Conservation (phyloP, 2,888 invertebrate genomes). For the Xestobium rufovillosum region DNA sequence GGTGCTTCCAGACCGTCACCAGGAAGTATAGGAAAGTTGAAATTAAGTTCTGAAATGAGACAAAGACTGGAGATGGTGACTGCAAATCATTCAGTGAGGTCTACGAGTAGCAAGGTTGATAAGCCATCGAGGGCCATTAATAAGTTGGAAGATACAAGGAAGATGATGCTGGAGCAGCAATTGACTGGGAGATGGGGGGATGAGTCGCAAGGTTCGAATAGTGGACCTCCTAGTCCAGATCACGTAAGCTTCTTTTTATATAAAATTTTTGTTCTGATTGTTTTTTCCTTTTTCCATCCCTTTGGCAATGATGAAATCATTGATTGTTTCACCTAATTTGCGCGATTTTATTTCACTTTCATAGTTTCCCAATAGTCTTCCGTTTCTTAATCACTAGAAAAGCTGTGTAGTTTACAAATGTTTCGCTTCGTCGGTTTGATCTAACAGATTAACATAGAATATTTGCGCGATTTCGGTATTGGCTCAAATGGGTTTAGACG, state of each 20-base stretch:
- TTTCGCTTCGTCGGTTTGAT: no score
- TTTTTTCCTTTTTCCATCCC: no score
- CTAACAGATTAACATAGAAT: no score
- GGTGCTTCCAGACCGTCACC: conserved; percentile 76
- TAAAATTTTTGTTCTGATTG: no score
- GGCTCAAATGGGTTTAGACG: no score
- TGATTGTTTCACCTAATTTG: no score
- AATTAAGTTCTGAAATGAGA: conserved; percentile 87
- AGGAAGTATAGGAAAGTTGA: conserved; percentile 83
- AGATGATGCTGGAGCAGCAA: conserved; percentile 78
- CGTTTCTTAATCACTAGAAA: no score
- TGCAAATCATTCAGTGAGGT: conserved; percentile 78
- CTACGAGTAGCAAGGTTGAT: conserved; percentile 64
- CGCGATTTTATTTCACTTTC: no score
- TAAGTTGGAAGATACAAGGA: conserved; percentile 79
- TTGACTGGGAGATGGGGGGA: conserved; percentile 59
- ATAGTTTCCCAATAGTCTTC: no score
- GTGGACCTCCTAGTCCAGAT: conserved; percentile 37
- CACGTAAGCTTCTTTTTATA: conserved; percentile 26
- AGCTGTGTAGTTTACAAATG: no score
- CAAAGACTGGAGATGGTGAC: conserved; percentile 83
- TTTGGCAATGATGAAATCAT: no score
- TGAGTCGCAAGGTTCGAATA: conserved; percentile 46
- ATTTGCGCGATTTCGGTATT: no score
- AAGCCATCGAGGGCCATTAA: conserved; percentile 63